phyloP scores from a whole-genome alignment of 2,888 invertebrate genomes.

The Scelioninae gen. 1 region DNA sequence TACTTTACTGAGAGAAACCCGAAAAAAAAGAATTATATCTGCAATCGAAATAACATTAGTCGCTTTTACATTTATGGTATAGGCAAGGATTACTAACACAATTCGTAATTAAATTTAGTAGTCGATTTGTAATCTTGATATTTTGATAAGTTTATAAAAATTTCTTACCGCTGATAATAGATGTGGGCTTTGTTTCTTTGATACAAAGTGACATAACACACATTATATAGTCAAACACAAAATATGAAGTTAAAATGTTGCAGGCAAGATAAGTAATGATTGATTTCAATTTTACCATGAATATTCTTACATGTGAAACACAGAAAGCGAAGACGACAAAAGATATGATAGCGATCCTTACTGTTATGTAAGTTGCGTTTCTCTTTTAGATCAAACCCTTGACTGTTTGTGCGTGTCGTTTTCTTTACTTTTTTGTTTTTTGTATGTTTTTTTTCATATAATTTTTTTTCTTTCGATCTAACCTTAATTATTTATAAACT shows the following conservation, averaged over 20 bases:
- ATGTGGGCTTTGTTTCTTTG: constrained; percentile 53
- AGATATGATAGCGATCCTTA: not conserved
- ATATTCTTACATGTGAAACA: constrained; percentile 67
- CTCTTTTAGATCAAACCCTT: constrained; percentile 19
- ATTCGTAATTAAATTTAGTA: not conserved
- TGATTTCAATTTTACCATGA: constrained; percentile 57
- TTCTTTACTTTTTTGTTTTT: constrained; percentile 14
- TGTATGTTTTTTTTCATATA: too few species aligned
- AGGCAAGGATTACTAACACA: too few species aligned
- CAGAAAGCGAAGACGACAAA: constrained; percentile 27
- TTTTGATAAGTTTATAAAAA: not conserved
- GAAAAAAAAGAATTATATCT: too few species aligned
- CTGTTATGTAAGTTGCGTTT: constrained; percentile 52
- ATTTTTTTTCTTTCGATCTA: too few species aligned
- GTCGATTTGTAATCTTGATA: not conserved
- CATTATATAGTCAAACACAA: constrained; percentile 30
- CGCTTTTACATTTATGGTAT: too few species aligned
- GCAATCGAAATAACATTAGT: too few species aligned
- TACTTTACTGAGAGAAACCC: too few species aligned
- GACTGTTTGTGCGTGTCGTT: constrained; percentile 40
- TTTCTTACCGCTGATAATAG: constrained; percentile 39
- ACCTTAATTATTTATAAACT: too few species aligned
- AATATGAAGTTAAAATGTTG: constrained; percentile 45
- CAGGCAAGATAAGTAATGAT: constrained; percentile 53
- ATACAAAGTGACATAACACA: constrained; percentile 41